These are phyloP conservation scores for Amphiprion percula DNA, from an alignment of 2,113 vertebrate species.

Conservation along the genomic window DNA sequence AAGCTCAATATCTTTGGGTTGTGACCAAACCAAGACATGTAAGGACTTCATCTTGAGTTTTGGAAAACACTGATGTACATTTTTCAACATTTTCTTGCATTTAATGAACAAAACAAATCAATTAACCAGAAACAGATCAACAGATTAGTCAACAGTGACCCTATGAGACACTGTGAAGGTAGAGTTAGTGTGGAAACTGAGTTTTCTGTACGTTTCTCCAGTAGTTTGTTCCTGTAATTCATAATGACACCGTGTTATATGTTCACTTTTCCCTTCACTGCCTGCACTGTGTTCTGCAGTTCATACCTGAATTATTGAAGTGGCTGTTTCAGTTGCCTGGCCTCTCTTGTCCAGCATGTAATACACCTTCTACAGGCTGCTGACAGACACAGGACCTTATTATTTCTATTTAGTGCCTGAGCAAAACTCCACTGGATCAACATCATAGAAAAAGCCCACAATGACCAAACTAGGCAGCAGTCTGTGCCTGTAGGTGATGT, in stretches of 20 bases:
- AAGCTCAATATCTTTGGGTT: too few species aligned
- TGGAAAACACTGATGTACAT: too few species aligned
- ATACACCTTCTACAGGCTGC: constrained; percentile 56
- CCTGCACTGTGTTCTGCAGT: constrained; percentile 49
- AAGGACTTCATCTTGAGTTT: too few species aligned
- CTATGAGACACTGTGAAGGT: too few species aligned
- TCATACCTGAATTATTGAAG: constrained; percentile 80
- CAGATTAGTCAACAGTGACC: too few species aligned
- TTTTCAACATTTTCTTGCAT: too few species aligned
- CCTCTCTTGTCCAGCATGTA: constrained; percentile 54
- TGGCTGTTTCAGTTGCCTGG: constrained; percentile 67
- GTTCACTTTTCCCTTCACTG: constrained; percentile 10
- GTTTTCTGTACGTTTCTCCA: too few species aligned
- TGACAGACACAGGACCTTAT: constrained; percentile 33
- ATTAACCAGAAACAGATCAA: too few species aligned
- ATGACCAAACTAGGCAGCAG: background rate
- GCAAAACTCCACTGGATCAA: background rate
- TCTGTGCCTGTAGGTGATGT: background rate
- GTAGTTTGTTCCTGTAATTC: background rate
- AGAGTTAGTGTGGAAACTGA: too few species aligned
- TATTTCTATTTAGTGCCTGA: background rate
- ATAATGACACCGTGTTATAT: background rate
- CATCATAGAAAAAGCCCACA: background rate
- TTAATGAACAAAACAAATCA: too few species aligned
- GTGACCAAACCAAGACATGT: too few species aligned